Percentiles rank a stretch among this genome's conserved stretches.
These are phyloP conservation scores for Acanthis flammea DNA, from an alignment of 2,797 vertebrate species.

Conservation along the genomic window DNA sequence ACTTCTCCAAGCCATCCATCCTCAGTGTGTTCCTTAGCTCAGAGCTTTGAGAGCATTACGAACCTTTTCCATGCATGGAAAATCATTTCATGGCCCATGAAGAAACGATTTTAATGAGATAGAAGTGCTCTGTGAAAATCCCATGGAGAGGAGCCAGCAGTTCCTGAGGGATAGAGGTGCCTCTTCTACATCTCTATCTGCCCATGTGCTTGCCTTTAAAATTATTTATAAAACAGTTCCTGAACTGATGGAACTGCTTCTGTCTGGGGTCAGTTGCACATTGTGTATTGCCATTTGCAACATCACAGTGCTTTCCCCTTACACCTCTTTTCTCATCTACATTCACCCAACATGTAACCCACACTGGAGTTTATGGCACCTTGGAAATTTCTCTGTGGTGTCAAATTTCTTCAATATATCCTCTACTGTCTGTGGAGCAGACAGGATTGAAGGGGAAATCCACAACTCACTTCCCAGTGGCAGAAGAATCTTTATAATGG, in stretches of 20 bases:
- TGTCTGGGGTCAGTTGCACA: background rate
- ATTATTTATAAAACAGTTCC: slow-evolving; percentile 5
- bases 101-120: slow-evolving; percentile 32
- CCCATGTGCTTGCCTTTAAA: slow-evolving; percentile 1
- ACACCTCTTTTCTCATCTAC: background rate
- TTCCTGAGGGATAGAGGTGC: background rate
- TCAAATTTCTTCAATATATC: background rate
- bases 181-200: background rate
- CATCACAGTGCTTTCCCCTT: background rate
- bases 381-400: background rate
- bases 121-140: slow-evolving; percentile 41
- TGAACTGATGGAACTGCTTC: background rate
- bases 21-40: background rate
- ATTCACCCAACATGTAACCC: background rate
- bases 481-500: background rate
- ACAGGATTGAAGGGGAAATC: background rate
- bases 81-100: slow-evolving; percentile 24
- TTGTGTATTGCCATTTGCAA: background rate
- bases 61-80: background rate
- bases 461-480: background rate
- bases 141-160: slow-evolving; percentile 13
- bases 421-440: background rate
- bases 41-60: background rate
- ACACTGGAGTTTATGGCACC: background rate
- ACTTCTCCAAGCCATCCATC: background rate